Conservation (phyloP, 1,140 invertebrate genomes). For the Diprion similis region DNA sequence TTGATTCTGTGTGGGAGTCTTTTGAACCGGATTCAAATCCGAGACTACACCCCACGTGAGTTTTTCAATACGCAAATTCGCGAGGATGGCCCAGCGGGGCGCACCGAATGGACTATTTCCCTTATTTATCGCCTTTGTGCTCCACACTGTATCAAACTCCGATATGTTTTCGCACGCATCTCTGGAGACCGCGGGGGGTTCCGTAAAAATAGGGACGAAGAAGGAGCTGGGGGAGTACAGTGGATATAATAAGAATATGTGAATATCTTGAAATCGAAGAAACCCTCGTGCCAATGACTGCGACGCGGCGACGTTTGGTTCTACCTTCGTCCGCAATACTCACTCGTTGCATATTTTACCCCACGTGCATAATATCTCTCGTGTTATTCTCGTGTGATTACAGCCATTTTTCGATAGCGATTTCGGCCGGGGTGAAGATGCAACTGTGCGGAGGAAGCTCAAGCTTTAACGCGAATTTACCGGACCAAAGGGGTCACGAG, state of each 20-base stretch:
- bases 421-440: background rate
- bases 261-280: background rate
- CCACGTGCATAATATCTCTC: no score
- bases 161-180: background rate
- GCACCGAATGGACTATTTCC: slow-evolving; percentile 7
- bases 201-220: no score
- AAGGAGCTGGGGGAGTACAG: background rate
- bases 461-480: background rate
- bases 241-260: background rate
- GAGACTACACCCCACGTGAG: background rate
- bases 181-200: background rate
- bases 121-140: background rate
- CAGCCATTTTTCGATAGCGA: no score
- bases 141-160: background rate
- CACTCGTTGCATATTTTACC: no score
- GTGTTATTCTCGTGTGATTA: no score
- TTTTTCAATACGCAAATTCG: slow-evolving; percentile 7
- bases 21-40: background rate
- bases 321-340: no score
- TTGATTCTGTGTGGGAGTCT: background rate
- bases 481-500: background rate
- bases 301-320: background rate
- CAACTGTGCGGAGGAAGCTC: background rate
- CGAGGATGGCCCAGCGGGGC: background rate
- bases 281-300: background rate